A percentile compares a stretch with the other conserved stretches of the same genome.
Evolutionary conservation across 2,888 invertebrate species (phyloP).

Genomic region (Onthophagus sagittarius): DNA sequence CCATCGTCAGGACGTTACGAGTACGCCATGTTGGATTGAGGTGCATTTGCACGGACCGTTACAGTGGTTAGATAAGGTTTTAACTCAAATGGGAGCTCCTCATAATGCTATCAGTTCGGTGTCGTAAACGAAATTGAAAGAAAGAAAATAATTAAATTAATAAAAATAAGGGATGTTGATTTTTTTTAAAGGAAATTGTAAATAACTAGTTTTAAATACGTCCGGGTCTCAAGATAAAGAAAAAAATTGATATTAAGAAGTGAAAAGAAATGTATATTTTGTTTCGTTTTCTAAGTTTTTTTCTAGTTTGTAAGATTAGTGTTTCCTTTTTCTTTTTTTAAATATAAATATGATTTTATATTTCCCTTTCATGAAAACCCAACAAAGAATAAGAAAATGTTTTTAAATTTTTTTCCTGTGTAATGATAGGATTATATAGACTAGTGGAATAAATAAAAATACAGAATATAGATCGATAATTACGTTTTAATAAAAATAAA

Average conservation of each 20-base stretch:
- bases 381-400: no score
- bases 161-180: background rate
- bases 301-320: no score
- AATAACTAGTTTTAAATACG: background rate
- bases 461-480: background rate
- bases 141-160: background rate
- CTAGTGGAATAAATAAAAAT: no score
- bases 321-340: no score
- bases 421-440: no score
- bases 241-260: background rate
- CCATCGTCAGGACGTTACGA: slow-evolving; percentile 97
- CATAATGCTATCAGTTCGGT: slow-evolving; percentile 96
- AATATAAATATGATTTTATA: no score
- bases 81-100: slow-evolving; percentile 98
- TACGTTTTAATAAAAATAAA: background rate
- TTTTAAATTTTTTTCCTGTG: no score
- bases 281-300: background rate
- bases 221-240: background rate
- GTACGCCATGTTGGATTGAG: slow-evolving; percentile 99
- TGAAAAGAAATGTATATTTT: background rate
- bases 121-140: slow-evolving; percentile 57
- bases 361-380: no score
- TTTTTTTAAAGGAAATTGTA: background rate
- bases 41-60: slow-evolving; percentile 96
- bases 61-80: slow-evolving; percentile 97